Conservation (phyloP, 2,888 invertebrate species). For the Heliconius charithonia region DNA sequence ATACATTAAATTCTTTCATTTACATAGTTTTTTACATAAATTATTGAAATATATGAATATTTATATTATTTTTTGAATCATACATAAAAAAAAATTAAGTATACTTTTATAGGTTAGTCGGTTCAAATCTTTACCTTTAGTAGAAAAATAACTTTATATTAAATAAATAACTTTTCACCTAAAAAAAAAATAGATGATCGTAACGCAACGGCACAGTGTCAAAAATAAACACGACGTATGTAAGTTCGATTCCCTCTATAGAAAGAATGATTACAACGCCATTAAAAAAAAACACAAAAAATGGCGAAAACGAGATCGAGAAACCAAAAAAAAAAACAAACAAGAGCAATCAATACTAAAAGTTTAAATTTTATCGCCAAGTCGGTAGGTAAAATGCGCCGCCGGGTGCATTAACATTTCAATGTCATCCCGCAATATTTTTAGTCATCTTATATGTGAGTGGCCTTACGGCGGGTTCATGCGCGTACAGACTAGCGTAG, state of each 20-base stretch:
- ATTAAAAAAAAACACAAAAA: constrained; percentile 9
- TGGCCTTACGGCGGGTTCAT: constrained; percentile 62
- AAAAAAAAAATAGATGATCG: too few relatives aligned
- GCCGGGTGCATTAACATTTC: constrained; percentile 82
- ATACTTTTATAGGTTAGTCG: too few relatives aligned
- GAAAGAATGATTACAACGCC: neutral
- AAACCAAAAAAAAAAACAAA: neutral
- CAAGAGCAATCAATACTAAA: constrained; percentile 66
- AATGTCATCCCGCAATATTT: constrained; percentile 83
- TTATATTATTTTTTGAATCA: too few relatives aligned
- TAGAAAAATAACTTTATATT: too few relatives aligned
- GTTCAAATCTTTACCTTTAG: too few relatives aligned
- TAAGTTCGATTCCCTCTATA: neutral
- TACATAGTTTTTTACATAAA: too few relatives aligned
- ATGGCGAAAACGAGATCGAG: neutral
- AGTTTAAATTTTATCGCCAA: constrained; percentile 58
- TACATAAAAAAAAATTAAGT: too few relatives aligned
- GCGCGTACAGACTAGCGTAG: constrained; percentile 53
- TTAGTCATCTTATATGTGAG: constrained; percentile 74
- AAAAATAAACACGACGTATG: too few relatives aligned
- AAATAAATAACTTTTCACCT: too few relatives aligned
- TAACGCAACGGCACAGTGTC: too few relatives aligned
- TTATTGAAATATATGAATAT: too few relatives aligned
- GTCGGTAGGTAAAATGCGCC: constrained; percentile 70
- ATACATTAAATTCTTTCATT: too few relatives aligned